Evolutionary conservation across 2,888 invertebrate genomes (phyloP), one percentile per base, ranked within the genome.

Genomic region (Chouioia cunea): DNA sequence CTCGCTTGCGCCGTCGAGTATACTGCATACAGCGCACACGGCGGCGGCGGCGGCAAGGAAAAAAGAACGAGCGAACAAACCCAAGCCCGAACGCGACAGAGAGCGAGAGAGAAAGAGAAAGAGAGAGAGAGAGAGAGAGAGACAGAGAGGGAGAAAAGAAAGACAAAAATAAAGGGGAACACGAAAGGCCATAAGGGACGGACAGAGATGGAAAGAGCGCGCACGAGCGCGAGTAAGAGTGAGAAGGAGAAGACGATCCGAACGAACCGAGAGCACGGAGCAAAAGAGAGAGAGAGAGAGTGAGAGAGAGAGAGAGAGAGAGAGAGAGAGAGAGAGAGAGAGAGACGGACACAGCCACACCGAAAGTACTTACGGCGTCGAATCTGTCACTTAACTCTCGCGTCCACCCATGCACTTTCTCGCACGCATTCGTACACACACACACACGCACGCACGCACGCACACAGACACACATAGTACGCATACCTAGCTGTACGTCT

Each of bases 361-460:
- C 36, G 10, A 6, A 12, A 65, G 64, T 52, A 54, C 64, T 56
- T 53, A 59, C 63, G 59, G 43, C 71, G 67, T 63, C 67, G 71
- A 54, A 66, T 62, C 52, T 53, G 46, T 60, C 56, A 48, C 56
- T 46, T 43, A 23, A n/a, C 53, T 36, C 43, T 43, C 18, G 50
- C n/a, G 52, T 20, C 44, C n/a, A 44, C n/a, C 47, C 50, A 20
- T 18, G 16, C 18, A 48, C 20, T 22, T 22, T 44, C 15, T 50
- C 62, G 12, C 22, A 27, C 16, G 27, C 48, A 10, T n/a, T 43
- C 20, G 16, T 36, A 56, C 36, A 27, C 27, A 3, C 8, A 23
- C 56, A 3, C 8, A 23, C 56, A 23, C 4, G 14, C 23, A 36
- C 23, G 27, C 54, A 27, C 12, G 18, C 54, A 54, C 23, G 14